phyloP scores from a whole-genome alignment of 2,888 invertebrate genomes.

The Andrena chrysosceles region DNA sequence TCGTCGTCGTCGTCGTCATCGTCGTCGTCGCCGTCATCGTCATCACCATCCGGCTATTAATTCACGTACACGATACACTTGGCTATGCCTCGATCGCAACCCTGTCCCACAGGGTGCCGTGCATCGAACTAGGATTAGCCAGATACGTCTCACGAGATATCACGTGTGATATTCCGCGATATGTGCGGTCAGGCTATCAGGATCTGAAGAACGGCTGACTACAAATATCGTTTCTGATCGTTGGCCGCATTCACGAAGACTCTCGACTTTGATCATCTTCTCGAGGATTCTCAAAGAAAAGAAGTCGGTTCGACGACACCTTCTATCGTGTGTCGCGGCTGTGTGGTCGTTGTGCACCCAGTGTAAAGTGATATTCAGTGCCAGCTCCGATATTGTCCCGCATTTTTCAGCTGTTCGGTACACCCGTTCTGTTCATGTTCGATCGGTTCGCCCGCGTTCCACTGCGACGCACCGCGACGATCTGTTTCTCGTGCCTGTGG shows the following conservation, averaged over 20 bases:
- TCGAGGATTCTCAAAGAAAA: no score
- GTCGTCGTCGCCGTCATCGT: conserved; percentile 26
- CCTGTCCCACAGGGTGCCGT: not conserved
- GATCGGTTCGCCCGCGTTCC: conserved; percentile 40
- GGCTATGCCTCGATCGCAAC: not conserved
- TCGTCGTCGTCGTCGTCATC: conserved; percentile 48
- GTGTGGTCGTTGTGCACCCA: conserved; percentile 66
- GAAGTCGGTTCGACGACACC: not conserved
- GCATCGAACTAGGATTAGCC: not conserved
- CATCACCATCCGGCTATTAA: conserved; percentile 4
- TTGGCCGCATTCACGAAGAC: no score
- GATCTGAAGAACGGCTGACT: no score
- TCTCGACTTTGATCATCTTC: not conserved
- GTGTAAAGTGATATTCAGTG: conserved; percentile 72
- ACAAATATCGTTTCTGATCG: no score
- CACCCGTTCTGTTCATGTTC: conserved; percentile 18
- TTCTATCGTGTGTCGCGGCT: conserved; percentile 31
- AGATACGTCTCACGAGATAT: not conserved
- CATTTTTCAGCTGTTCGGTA: not conserved
- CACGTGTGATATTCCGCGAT: no score
- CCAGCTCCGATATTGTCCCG: conserved; percentile 25
- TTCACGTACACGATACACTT: conserved; percentile 7
- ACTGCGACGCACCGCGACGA: conserved; percentile 54
- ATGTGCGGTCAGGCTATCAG: no score
- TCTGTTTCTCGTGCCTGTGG: conserved; percentile 65